Evolutionary conservation across 2,797 vertebrate species (phyloP).

Genomic region (Platyrinchus mystaceus): DNA sequence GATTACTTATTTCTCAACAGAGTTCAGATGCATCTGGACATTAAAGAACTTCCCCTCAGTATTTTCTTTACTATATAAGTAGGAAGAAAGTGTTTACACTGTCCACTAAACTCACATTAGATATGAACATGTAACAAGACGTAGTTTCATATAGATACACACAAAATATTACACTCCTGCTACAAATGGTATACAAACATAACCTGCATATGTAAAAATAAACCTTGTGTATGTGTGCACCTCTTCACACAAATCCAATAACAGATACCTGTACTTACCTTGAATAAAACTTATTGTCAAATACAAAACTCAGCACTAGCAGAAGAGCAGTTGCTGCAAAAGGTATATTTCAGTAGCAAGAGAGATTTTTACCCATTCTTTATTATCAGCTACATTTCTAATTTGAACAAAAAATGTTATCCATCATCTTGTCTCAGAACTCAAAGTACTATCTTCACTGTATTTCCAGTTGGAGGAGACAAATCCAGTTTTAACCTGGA

Average conservation of each 20-base stretch:
- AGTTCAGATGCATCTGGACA: not conserved
- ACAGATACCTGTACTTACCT: accelerated
- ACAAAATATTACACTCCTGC: not conserved
- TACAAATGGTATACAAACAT: not conserved
- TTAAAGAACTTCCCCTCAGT: not conserved
- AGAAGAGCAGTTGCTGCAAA: not conserved
- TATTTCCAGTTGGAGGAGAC: not conserved
- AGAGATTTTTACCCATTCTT: not conserved
- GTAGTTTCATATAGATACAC: not conserved
- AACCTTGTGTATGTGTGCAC: accelerated
- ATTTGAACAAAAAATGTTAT: not conserved
- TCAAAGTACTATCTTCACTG: not conserved
- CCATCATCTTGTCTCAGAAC: not conserved
- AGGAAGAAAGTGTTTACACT: not conserved
- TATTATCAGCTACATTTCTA: not conserved
- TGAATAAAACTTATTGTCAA: not conserved
- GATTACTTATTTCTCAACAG: not conserved
- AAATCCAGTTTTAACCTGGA: not conserved
- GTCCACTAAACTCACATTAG: not conserved
- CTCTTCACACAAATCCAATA: not conserved
- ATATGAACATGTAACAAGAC: accelerated
- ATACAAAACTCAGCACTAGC: not conserved
- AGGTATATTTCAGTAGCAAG: not conserved
- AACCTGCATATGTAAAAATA: not conserved
- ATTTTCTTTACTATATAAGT: not conserved